Base-by-base conservation (phyloP, 2,113 vertebrate genomes). In the Phocoena phocoena region DNA sequence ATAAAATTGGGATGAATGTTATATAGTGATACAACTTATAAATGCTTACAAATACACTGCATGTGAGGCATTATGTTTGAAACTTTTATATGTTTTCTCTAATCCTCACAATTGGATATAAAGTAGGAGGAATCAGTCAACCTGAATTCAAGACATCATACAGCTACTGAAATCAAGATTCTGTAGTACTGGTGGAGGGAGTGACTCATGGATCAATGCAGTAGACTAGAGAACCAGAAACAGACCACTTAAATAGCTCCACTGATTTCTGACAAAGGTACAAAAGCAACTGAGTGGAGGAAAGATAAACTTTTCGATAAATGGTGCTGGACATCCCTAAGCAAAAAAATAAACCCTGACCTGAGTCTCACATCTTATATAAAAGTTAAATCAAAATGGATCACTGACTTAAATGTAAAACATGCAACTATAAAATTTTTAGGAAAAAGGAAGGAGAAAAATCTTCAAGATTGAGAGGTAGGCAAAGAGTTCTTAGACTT, bases 301-400 rank as follows among this genome's bases (percentile, higher is more conserved):
- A 91, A 91, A 70, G 63, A 47, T 44, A 90, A 85, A 79, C 20
- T 33, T 89, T 84, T 62, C 3, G 60, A 62, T 77, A 96, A 77
- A 89, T 38, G 47, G 38, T 65, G 47, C 28, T 58, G 31, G 38
- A 82, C 38, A 81, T 82, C 20, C 14, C 20, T 25, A 73, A 23
- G 74, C 63, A 50, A 79, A 71, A 60, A 86, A 68, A 60, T 36
- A 82, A 41, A 41, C 21, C 17, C 8, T 60, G 89, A 58, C 50
- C 28, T 17, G 55, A 67, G 36, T 80, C 11, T 65, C 55, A 55
- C 3, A 50, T 9, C 60, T 88, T 58, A 77, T 41, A 68, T n/a
- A 92, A 93, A 68, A 93, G 73, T 53, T 63, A 87, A 86, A 11
- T 80, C 7, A 62, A 92, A 81, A 95, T 55, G 28, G 26, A 88